Percentiles rank a stretch among this genome's conserved stretches.
Evolutionary conservation across 2,797 vertebrate genomes (phyloP).

Genomic region (Dendrocincla tyrannina): DNA sequence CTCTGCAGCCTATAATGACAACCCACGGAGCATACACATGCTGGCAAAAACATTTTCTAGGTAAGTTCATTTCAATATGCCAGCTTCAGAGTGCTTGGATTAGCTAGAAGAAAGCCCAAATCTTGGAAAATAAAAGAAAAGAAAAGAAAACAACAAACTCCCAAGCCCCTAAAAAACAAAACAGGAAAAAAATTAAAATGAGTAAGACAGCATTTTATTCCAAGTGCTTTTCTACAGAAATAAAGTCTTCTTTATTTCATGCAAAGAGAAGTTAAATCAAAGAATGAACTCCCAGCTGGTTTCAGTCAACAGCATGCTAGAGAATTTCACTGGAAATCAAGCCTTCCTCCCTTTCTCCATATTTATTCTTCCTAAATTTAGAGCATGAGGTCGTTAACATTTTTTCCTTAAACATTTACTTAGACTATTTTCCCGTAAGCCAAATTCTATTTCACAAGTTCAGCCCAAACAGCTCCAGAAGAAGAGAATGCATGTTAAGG

Average conservation of each 20-base stretch:
- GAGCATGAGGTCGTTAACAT: background rate
- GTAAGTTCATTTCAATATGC: background rate
- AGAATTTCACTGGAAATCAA: background rate
- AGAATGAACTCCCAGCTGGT: background rate
- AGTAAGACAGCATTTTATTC: background rate
- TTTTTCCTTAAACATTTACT: conserved; percentile 12
- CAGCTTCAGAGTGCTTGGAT: background rate
- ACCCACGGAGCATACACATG: fast-evolving
- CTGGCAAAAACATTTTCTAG: background rate
- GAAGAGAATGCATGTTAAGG: background rate
- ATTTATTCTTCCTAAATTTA: background rate
- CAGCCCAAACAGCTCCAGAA: background rate
- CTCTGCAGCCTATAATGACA: background rate
- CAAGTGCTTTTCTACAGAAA: background rate
- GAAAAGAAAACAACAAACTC: too few species aligned
- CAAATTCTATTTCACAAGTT: background rate
- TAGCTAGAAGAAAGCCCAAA: background rate
- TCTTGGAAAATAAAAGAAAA: background rate
- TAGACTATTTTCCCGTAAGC: background rate
- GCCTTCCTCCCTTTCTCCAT: background rate
- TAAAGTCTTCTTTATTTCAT: background rate
- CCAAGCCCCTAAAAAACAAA: too few species aligned
- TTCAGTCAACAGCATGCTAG: background rate
- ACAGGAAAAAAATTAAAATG: background rate
- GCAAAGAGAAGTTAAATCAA: background rate